Base-by-base conservation (phyloP, 2,113 vertebrate genomes). In the Apodemus speciosus region DNA sequence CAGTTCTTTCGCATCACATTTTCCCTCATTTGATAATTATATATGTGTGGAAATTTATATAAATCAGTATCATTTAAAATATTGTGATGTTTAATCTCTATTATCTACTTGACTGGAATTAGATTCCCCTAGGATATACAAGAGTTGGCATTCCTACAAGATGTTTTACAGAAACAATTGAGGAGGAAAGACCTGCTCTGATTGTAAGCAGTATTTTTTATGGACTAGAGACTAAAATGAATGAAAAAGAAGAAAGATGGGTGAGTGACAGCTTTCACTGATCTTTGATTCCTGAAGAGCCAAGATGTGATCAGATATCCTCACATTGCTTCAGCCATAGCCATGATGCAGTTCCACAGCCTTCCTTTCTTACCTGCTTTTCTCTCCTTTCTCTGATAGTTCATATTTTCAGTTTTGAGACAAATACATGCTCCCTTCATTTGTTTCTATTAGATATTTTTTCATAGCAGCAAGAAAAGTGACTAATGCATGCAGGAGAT, bases 291-390 rank as follows among this genome's bases (percentile, higher is more conserved):
- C 18, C 60, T 66, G 40, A 9, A 66, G 40, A 35, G 5, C 32
- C 0, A 60, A 68, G 18, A 49, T 21, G 40, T 46, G 60, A 14
- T 21, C 10, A 6, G 38, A 40, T 6, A 35, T 6, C 23, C 3
- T 84, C 27, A 32, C 27, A 46, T 32, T 84, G 25, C 25, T 66
- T 46, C 60, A 35, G 38, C 32, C 16, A 46, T 43, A 84, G 60
- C 27, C 15, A 64, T 0, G 25, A 32, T 10, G 16, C 30, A 7
- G 1, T 66, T 2, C 11, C 0, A 16, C 4, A 25, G 16, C 64
- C 43, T 66, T 30, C 18, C 43, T 46, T 85, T 68, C 58, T 21
- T 69, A 35, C 15, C 35, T 69, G 66, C 18, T 71, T 71, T 38
- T 38, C 6, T 9, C n/a, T 38, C 32, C 32, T 66, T 46, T 21